A percentile compares a stretch with the other conserved stretches of the same genome.
These are phyloP conservation scores for Meteorus colon DNA, from an alignment of 2,888 invertebrate genomes.

Conservation along the genomic window DNA sequence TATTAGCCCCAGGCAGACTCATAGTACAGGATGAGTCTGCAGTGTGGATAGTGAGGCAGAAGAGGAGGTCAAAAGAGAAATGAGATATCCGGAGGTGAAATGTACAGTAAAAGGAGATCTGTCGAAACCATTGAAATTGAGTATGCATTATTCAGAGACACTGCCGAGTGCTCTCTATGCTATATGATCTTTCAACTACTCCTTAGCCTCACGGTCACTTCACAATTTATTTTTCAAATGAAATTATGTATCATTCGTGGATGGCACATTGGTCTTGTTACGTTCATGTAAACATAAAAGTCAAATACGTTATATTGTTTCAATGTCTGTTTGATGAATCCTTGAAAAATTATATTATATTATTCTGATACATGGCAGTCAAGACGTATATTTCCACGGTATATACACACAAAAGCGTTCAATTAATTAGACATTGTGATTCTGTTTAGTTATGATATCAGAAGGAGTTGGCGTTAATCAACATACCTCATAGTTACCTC, in stretches of 20 bases:
- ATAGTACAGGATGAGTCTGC: slow-evolving; percentile 7
- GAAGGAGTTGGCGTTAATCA: slow-evolving; percentile 9
- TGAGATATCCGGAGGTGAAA: slow-evolving; percentile 19
- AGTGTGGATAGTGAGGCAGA: neutral
- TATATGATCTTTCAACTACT: neutral
- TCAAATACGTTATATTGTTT: neutral
- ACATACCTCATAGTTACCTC: neutral
- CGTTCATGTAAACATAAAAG: too few species aligned
- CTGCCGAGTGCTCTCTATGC: slow-evolving; percentile 2
- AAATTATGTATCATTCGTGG: neutral
- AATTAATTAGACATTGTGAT: slow-evolving; percentile 39
- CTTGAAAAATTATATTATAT: too few species aligned
- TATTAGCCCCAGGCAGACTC: slow-evolving; percentile 41
- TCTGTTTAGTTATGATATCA: slow-evolving; percentile 27
- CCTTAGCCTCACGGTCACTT: neutral
- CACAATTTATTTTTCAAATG: neutral
- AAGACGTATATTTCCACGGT: slow-evolving; percentile 24
- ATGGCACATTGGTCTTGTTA: too few species aligned
- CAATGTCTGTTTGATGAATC: too few species aligned
- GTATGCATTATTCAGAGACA: slow-evolving; percentile 1
- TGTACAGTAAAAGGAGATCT: slow-evolving; percentile 16
- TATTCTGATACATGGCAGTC: neutral
- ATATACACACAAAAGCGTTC: slow-evolving; percentile 27
- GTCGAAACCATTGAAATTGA: slow-evolving; percentile 9
- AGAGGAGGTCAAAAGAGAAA: slow-evolving; percentile 24